These are phyloP conservation scores for Gobio gobio DNA, from an alignment of 2,113 vertebrate species.

Conservation along the genomic window DNA sequence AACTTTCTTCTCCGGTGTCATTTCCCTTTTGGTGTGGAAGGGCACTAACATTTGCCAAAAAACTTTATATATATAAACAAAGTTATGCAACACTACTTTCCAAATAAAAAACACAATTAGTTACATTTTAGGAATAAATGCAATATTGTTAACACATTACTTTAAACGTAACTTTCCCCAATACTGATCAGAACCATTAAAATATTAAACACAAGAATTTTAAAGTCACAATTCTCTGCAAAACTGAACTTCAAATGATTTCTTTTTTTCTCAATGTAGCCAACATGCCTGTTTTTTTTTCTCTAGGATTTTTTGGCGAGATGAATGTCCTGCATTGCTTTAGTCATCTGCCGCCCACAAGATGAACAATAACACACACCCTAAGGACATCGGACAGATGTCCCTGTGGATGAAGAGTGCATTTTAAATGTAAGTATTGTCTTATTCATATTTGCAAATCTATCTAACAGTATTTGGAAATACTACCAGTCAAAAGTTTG, in stretches of 20 bases:
- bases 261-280: not conserved
- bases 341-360: constrained; percentile 53
- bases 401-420: not conserved
- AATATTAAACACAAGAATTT: not conserved
- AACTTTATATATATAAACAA: too few relatives aligned
- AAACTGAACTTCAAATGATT: not conserved
- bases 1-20: too few relatives aligned
- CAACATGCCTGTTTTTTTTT: constrained; percentile 34
- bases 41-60: too few relatives aligned
- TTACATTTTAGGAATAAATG: too few relatives aligned
- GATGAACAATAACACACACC: constrained; percentile 41
- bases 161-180: too few relatives aligned
- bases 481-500: too few relatives aligned
- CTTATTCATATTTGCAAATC: not conserved
- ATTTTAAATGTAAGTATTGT: not conserved
- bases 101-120: too few relatives aligned
- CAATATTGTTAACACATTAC: too few relatives aligned
- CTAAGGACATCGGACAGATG: not conserved
- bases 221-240: not conserved
- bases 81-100: too few relatives aligned
- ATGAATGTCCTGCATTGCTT: constrained; percentile 46
- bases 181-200: not conserved
- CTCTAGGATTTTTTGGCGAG: constrained; percentile 17
- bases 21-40: too few relatives aligned
- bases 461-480: not conserved